Evolutionary conservation across 2,888 invertebrate species (phyloP), one percentile per base, ranked within the genome.

Genomic region (Nasonovia ribisnigri): DNA sequence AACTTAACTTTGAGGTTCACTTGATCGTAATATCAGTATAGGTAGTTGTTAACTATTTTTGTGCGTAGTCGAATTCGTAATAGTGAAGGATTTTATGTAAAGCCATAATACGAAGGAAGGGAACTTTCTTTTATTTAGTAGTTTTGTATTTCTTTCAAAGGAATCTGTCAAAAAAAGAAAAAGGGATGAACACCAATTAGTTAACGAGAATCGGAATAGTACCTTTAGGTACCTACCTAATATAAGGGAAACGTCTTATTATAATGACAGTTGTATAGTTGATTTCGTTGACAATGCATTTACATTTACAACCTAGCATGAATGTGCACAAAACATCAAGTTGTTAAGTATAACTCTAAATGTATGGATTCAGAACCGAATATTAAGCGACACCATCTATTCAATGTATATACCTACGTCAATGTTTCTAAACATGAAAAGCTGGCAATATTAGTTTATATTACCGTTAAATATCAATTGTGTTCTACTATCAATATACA

Each of bases 141-240:
- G 36, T 86, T 90, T 29, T 11, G 13, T 54, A 10, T 54, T 16
- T 88, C 20, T 67, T n/a, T 24, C 24, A n/a, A 51, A 26, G 43
- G 84, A 54, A 92, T 6, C 92, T 88, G 92, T 92, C 92, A 92
- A 43, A 77, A 67, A 88, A 51, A 48, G 26, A 51, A 67, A 91
- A 84, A 92, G 51, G 92, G 92, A 87, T 42, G 77, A 43, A 77
- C 24, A 92, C 92, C 88, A 77, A 92, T 92, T 92, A 92, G 92
- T 36, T 77, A 77, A 77, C 43, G 67, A 36, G 20, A 29, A 92
- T 46, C 46, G 26, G 36, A 42, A 24, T 1, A 46, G 91, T 26
- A n/a, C n/a, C n/a, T n/a, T n/a, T n/a, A 46, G 51, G 29, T 46
- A 46, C 86, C 86, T 46, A 46, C 86, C 86, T n/a, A 67, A 54